Conservation (phyloP, 23 tunicate species). For the Clavelina lepadiformis region DNA sequence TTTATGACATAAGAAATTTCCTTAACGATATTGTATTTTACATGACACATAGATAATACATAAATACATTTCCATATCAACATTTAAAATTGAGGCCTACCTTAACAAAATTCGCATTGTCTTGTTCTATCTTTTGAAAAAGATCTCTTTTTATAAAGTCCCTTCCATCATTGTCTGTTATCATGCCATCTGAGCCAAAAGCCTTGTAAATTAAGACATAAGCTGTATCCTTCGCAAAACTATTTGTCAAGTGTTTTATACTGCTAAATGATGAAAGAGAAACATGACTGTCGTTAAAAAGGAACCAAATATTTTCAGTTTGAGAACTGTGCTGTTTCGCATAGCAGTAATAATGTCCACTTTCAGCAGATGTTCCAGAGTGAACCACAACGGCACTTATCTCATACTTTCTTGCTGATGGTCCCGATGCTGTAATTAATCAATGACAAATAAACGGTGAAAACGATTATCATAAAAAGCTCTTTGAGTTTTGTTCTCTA, state of each 20-base stretch:
- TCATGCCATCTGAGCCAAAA: neutral
- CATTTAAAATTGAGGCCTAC: neutral
- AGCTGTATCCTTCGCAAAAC: constrained; percentile 44
- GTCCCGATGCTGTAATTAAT: too few species aligned
- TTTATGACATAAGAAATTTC: too few species aligned
- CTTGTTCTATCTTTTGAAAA: constrained; percentile 7
- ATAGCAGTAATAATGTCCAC: constrained; percentile 63
- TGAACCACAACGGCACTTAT: constrained; percentile 41
- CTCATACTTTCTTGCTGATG: constrained; percentile 15
- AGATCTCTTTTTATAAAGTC: constrained; percentile 8
- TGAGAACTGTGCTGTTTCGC: neutral
- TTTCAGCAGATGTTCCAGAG: constrained; percentile 54
- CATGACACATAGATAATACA: too few species aligned
- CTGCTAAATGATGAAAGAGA: constrained; percentile 31
- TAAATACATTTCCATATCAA: too few species aligned
- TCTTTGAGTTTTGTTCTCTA: too few species aligned
- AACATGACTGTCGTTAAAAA: constrained; percentile 64
- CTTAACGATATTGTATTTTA: too few species aligned
- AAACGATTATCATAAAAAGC: too few species aligned
- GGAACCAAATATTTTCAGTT: constrained; percentile 23
- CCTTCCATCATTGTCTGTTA: constrained; percentile 1
- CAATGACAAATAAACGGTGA: too few species aligned
- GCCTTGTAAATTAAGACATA: constrained; percentile 33
- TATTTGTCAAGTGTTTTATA: constrained; percentile 15
- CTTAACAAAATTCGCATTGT: constrained; percentile 18